phyloP scores from a whole-genome alignment of 2,113 vertebrate species.

The Nibea coibor region DNA sequence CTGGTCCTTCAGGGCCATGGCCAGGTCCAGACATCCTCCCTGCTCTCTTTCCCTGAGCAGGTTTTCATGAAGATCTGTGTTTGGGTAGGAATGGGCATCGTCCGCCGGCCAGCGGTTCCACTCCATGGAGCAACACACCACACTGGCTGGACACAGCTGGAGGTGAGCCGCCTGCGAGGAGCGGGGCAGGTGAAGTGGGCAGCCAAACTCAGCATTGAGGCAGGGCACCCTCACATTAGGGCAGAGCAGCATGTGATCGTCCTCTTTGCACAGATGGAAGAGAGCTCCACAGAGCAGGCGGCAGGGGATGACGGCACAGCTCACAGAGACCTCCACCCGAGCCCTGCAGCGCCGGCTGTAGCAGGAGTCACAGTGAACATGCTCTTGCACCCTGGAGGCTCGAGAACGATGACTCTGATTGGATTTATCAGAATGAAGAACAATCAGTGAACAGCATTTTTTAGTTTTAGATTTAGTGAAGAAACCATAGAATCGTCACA shows the following conservation, averaged over 20 bases:
- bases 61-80: slow-evolving; percentile 86
- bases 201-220: slow-evolving; percentile 91
- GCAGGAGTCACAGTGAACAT: slow-evolving; percentile 92
- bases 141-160: slow-evolving; percentile 89
- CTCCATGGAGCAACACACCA: slow-evolving; percentile 94
- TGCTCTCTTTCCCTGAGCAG: slow-evolving; percentile 84
- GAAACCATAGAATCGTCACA: neutral
- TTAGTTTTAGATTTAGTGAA: neutral
- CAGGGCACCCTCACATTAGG: slow-evolving; percentile 92
- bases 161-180: slow-evolving; percentile 90
- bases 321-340: slow-evolving; percentile 83
- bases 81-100: slow-evolving; percentile 85
- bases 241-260: slow-evolving; percentile 92
- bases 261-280: slow-evolving; percentile 96
- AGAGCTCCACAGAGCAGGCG: slow-evolving; percentile 89
- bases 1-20: slow-evolving; percentile 92
- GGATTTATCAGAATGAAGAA: neutral
- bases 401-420: slow-evolving; percentile 80
- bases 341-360: slow-evolving; percentile 88
- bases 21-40: slow-evolving; percentile 85
- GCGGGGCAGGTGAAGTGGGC: slow-evolving; percentile 90
- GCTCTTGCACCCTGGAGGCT: slow-evolving; percentile 73
- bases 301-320: slow-evolving; percentile 88
- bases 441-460: neutral
- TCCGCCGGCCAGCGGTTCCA: slow-evolving; percentile 95